Evolutionary conservation across 1,140 invertebrate genomes (phyloP), one percentile per base, ranked within the genome.

Genomic region (Drosophila rufa): DNA sequence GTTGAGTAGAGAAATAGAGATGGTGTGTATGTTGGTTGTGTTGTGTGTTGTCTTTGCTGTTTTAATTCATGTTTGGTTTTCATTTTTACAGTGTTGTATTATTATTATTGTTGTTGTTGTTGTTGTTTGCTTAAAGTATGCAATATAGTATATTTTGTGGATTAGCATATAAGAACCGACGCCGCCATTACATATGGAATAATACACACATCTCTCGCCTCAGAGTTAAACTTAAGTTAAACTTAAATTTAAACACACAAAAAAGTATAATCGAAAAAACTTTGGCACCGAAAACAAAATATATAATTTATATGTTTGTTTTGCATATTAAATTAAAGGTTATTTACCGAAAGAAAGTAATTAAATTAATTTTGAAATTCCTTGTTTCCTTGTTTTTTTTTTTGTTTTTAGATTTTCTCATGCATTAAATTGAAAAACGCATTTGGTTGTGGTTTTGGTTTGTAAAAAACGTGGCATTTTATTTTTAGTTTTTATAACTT

Each of bases 391-490:
- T 46, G 27, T 27, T 50, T 12, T 22, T 55, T 42, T 57, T 27
- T 61, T 58, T 11, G 0, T 8, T 9, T 36, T 30, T 14, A 43
- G 42, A 76, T 76, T 27, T 77, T 38, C 11, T 80, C 68, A 80
- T 83, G 64, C 74, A 59, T 58, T 43, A 79, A 62, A 90, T 87
- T 87, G 68, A 90, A 89, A 90, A 85, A 90, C 85, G 57, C 85
- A 73, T 90, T 89, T 56, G 59, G 62, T 55, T 66, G 40, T 89
- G 47, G 56, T 66, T 87, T 55, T 87, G 59, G 75, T 89, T 76
- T 84, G 66, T 86, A 85, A 84, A 89, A 82, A 84, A 74, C 55
- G 60, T 85, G 69, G 66, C 70, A 83, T 89, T 89, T 85, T 82
- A 84, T 89, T 82, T 77, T 59, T 69, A 71, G 61, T 75, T 64